Evolutionary conservation across 2,888 invertebrate species (phyloP), one percentile per base, ranked within the genome.

Genomic region (Xiphydria camelus): DNA sequence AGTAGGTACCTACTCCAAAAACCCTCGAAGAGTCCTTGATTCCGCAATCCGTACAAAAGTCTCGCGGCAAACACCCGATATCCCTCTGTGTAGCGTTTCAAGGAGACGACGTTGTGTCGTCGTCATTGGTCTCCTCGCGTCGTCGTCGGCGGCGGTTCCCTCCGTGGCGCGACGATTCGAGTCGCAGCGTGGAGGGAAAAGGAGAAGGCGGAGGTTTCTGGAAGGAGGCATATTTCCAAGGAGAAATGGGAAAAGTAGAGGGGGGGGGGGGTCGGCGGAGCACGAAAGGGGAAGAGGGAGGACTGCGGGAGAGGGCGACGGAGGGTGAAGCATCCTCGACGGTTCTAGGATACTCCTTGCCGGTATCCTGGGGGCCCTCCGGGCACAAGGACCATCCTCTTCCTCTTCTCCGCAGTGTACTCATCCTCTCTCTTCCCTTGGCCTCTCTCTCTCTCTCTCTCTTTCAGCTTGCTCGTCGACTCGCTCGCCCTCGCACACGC

Each of bases 271-370:
- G 29, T 7, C 29, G 12, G 48, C 41, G n/a, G 48, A 45, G 45
- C 47, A 45, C 32, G 39, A 35, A 42, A 36, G 42, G 49, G 53
- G 58, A 58, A 53, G 59, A 41, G 55, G 53, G 61, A 61, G 60
- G 60, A n/a, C n/a, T n/a, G n/a, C 60, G 64, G 63, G 54, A 55
- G 54, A 63, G 61, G 61, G 60, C 57, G 65, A 66, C 61, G 66
- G 60, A n/a, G 59, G 64, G 62, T 72, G 71, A 73, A 72, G 73
- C 51, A 72, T 73, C 64, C 73, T 73, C 69, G 61, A 73, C 60
- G 57, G 59, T 61, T 73, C 68, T 69, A 69, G 72, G 73, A 71
- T 73, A 64, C 70, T 70, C 66, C 63, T 68, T 61, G 60, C 62
- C 55, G 65, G 67, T 72, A 71, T 71, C 67, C 68, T 68, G 68